Conservation (phyloP, 2,888 invertebrate species). For the Acrobeloides nanus region DNA sequence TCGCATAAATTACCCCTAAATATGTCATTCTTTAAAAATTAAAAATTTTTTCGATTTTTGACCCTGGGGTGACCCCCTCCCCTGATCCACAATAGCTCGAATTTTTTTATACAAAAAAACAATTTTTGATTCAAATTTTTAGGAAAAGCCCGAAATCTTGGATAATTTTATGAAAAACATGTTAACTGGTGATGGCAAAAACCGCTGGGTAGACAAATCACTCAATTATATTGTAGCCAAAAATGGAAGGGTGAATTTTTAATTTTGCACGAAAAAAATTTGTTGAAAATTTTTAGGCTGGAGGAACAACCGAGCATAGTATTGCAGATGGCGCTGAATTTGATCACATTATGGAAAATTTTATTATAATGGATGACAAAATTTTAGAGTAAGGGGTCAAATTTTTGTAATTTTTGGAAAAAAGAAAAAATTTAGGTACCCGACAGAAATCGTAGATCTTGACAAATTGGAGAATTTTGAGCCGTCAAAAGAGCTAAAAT, state of each 20-base stretch:
- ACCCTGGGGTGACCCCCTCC: background rate
- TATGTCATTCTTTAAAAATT: too few relatives aligned
- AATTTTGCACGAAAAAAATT: too few relatives aligned
- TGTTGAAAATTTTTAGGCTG: too few relatives aligned
- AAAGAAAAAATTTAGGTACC: constrained; percentile 10
- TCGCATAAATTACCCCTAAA: too few relatives aligned
- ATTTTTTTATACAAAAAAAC: background rate
- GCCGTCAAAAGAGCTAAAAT: constrained; percentile 14
- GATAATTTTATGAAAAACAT: constrained; percentile 29
- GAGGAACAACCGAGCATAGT: constrained; percentile 43
- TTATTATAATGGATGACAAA: constrained; percentile 31
- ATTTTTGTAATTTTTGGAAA: background rate
- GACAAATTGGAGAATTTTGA: constrained; percentile 7
- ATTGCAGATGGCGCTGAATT: constrained; percentile 46
- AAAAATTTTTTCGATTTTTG: background rate
- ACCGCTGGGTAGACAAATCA: constrained; percentile 47
- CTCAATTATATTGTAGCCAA: constrained; percentile 37
- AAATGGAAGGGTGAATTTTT: too few relatives aligned
- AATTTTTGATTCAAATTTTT: background rate
- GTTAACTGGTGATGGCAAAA: constrained; percentile 38
- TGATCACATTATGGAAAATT: constrained; percentile 47
- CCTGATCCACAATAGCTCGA: background rate
- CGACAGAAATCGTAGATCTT: constrained; percentile 5
- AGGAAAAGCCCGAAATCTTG: constrained; percentile 3
- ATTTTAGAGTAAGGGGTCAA: constrained; percentile 19